A percentile compares a stretch with the other conserved stretches of the same genome.
Conservation (phyloP, 2,797 vertebrate species). For the Odontamblyopus lacepedii region DNA sequence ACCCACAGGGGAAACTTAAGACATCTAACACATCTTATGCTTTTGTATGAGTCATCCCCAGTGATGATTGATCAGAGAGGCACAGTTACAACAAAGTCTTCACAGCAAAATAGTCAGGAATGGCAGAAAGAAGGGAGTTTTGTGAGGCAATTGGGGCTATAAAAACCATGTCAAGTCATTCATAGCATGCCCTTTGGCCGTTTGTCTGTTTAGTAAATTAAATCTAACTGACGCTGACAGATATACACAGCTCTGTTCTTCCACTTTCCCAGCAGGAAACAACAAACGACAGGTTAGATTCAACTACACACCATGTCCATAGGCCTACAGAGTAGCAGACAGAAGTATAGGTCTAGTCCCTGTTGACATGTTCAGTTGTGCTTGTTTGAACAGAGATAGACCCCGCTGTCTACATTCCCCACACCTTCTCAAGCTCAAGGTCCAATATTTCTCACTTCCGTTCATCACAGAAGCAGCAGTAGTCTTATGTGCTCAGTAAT, state of each 20-base stretch:
- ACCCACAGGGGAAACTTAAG: slow-evolving; percentile 60
- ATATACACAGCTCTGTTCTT: slow-evolving; percentile 10
- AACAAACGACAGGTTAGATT: slow-evolving; percentile 15
- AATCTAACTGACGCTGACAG: slow-evolving; percentile 11
- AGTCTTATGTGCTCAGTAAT: too few relatives aligned
- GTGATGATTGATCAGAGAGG: slow-evolving; percentile 33
- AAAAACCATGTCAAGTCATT: slow-evolving; percentile 10
- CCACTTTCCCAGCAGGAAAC: slow-evolving; percentile 17
- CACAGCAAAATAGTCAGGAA: slow-evolving; percentile 2
- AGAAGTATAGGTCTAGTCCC: slow-evolving; percentile 4
- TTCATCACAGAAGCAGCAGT: not conserved
- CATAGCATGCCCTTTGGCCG: not conserved
- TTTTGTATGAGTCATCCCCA: slow-evolving; percentile 52
- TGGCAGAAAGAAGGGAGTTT: slow-evolving; percentile 9
- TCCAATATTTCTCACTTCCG: slow-evolving; percentile 68
- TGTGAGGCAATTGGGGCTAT: slow-evolving; percentile 1
- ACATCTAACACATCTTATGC: slow-evolving; percentile 37
- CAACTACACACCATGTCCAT: not conserved
- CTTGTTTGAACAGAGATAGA: slow-evolving; percentile 63
- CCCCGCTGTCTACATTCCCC: slow-evolving; percentile 67
- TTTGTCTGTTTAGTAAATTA: slow-evolving; percentile 12
- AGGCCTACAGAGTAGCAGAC: not conserved
- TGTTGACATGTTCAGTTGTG: slow-evolving; percentile 38
- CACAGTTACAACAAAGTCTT: slow-evolving; percentile 1
- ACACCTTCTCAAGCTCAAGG: slow-evolving; percentile 70